Conservation (phyloP, 2,113 vertebrate genomes). For the Epinephelus cyanopodus region DNA sequence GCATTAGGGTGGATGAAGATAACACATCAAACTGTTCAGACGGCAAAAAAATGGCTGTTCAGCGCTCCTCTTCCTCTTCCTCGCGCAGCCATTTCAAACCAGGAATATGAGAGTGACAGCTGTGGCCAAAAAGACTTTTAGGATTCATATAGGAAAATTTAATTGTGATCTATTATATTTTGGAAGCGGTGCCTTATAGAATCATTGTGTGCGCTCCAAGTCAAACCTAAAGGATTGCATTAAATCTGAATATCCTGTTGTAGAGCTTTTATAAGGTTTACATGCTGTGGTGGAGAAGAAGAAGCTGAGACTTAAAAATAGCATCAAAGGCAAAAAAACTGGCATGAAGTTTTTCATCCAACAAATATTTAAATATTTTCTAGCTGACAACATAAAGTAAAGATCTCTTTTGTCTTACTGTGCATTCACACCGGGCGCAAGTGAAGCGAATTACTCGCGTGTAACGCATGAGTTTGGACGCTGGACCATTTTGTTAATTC, state of each 20-base stretch:
- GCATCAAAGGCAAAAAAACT: too few species aligned
- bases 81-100: not conserved
- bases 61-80: slow-evolving; percentile 6
- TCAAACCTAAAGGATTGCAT: slow-evolving; percentile 21
- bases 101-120: slow-evolving; percentile 39
- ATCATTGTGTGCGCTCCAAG: not conserved
- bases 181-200: slow-evolving; percentile 10
- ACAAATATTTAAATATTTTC: not conserved
- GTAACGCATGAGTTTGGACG: too few species aligned
- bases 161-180: slow-evolving; percentile 41
- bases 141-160: slow-evolving; percentile 37
- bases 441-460: too few species aligned
- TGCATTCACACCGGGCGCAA: too few species aligned
- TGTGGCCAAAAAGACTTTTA: slow-evolving; percentile 61
- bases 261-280: not conserved
- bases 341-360: not conserved
- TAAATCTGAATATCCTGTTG: not conserved
- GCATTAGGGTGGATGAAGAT: not conserved
- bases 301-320: not conserved
- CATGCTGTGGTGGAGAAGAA: not conserved
- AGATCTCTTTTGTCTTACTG: not conserved
- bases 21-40: not conserved
- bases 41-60: not conserved
- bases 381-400: not conserved
- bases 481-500: too few species aligned